These are phyloP conservation scores for Eupeodes luniger DNA, from an alignment of 2,888 invertebrate species.

Conservation along the genomic window DNA sequence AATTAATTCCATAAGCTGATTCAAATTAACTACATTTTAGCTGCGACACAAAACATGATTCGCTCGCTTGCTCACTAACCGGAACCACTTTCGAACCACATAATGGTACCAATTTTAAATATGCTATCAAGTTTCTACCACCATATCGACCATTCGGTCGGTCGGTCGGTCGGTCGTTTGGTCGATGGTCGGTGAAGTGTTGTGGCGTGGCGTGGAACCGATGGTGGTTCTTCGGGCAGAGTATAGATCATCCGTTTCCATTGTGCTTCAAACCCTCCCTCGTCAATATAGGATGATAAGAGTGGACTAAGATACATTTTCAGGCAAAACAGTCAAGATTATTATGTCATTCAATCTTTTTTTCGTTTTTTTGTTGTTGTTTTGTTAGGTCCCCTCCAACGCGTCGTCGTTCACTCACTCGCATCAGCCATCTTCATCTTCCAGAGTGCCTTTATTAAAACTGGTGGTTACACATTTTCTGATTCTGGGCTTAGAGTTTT, in stretches of 20 bases:
- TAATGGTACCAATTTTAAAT: constrained; percentile 67
- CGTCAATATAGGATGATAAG: neutral
- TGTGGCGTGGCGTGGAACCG: neutral
- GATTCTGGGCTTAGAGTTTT: neutral
- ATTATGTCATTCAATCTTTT: constrained; percentile 56
- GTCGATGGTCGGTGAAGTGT: neutral
- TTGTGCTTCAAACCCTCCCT: neutral
- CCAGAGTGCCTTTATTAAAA: neutral
- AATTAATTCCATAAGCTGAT: constrained; percentile 68
- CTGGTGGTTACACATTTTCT: neutral
- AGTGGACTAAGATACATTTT: constrained; percentile 11
- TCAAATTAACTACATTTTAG: constrained; percentile 65
- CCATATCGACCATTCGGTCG: too few species aligned
- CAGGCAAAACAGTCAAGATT: constrained; percentile 32
- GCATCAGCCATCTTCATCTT: neutral
- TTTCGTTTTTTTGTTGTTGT: neutral
- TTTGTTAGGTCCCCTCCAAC: constrained; percentile 25
- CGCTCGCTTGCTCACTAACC: constrained; percentile 75
- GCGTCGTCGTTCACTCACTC: constrained; percentile 26
- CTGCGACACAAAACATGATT: constrained; percentile 72
- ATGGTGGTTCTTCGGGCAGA: neutral
- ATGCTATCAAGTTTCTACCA: constrained; percentile 65
- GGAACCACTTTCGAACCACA: constrained; percentile 71
- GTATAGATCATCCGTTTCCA: neutral
- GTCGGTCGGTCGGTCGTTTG: neutral